Evolutionary conservation across 2,888 invertebrate genomes (phyloP).

Genomic region (Heliconius cydno): DNA sequence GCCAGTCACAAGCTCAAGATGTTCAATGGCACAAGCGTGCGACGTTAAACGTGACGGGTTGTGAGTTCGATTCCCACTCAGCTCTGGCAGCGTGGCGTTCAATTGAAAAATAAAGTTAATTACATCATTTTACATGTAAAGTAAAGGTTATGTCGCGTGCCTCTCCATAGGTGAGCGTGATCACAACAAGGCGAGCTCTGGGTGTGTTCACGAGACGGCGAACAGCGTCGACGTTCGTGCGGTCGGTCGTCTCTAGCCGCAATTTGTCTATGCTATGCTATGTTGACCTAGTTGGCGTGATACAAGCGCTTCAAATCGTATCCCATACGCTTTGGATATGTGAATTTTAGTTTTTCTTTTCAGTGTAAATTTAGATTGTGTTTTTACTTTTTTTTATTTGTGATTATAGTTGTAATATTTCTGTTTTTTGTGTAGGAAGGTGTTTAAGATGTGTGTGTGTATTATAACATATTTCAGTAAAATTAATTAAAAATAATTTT

Average conservation of each 20-base stretch:
- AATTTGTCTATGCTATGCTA: conserved; percentile 35
- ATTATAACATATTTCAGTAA: too few species aligned
- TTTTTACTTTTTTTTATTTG: neutral
- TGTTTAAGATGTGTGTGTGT: too few species aligned
- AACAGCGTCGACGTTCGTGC: conserved; percentile 28
- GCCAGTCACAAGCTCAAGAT: too few species aligned
- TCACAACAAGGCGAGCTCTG: too few species aligned
- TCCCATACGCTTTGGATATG: conserved; percentile 24
- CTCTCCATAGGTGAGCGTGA: conserved; percentile 10
- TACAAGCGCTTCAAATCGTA: conserved; percentile 15
- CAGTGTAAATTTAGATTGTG: neutral
- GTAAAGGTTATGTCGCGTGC: too few species aligned
- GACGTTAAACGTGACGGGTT: too few species aligned
- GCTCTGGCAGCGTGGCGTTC: too few species aligned
- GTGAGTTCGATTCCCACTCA: too few species aligned
- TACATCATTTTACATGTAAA: too few species aligned
- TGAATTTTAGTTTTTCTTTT: conserved; percentile 8
- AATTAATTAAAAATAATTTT: neutral
- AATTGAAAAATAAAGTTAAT: too few species aligned
- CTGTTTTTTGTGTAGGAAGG: too few species aligned
- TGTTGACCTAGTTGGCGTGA: conserved; percentile 42
- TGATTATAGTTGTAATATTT: neutral
- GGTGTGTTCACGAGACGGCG: conserved; percentile 31
- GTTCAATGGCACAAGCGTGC: too few species aligned
- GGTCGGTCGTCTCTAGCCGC: conserved; percentile 31